phyloP scores from a whole-genome alignment of 2,797 vertebrate species.

The Malacoraja senta region DNA sequence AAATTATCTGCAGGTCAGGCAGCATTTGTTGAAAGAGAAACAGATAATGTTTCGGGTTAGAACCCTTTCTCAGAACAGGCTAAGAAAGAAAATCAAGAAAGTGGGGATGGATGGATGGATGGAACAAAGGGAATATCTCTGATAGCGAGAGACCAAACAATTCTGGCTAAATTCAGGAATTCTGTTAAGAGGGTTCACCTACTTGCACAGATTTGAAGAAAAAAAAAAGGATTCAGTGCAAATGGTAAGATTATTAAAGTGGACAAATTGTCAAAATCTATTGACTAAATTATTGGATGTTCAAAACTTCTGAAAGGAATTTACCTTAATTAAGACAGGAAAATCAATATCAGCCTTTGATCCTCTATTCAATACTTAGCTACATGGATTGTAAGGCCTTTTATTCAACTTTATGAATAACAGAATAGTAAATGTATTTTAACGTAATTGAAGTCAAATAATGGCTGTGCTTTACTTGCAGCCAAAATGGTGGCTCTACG shows the following conservation, averaged over 20 bases:
- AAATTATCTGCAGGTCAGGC: no score
- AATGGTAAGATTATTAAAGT: background rate
- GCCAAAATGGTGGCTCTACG: no score
- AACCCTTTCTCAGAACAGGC: no score
- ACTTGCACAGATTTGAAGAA: background rate
- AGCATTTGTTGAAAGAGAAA: no score
- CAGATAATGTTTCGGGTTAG: no score
- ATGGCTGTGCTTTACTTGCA: no score
- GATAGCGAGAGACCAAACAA: no score
- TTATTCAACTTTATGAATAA: background rate
- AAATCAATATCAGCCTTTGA: background rate
- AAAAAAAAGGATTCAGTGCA: background rate
- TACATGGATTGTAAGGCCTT: background rate
- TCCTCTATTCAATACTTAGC: background rate
- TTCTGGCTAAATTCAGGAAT: no score
- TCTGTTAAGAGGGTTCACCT: no score
- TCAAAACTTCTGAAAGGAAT: background rate
- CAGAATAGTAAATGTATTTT: background rate
- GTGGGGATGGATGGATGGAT: no score
- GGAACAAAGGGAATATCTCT: no score
- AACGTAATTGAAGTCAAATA: background rate
- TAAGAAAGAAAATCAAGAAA: no score
- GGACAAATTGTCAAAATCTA: background rate
- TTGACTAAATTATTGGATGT: background rate
- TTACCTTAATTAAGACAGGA: background rate